phyloP scores from a whole-genome alignment of 2,113 vertebrate species.

The Cygnus atratus region DNA sequence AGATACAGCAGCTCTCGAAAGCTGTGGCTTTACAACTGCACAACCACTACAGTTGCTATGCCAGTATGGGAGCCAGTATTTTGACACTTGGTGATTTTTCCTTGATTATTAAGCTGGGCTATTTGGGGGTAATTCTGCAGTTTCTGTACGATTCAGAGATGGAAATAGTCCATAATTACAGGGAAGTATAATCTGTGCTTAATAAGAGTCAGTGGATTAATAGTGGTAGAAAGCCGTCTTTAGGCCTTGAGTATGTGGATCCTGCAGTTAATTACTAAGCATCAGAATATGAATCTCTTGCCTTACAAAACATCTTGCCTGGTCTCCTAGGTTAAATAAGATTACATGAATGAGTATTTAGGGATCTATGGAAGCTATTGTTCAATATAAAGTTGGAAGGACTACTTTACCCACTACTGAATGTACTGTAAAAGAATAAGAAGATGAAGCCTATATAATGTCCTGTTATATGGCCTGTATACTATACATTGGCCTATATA shows the following conservation, averaged over 20 bases:
- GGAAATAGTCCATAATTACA: not conserved
- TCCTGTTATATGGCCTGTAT: no score
- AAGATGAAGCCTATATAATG: not conserved
- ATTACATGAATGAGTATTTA: not conserved
- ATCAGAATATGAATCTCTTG: not conserved
- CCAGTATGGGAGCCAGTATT: accelerated
- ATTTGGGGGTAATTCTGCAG: not conserved
- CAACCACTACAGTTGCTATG: no score
- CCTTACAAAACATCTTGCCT: not conserved
- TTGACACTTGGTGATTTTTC: not conserved
- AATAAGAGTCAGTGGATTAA: not conserved
- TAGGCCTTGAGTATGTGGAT: not conserved
- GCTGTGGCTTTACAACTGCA: not conserved
- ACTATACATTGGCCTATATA: not conserved
- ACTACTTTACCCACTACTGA: not conserved
- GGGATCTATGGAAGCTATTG: not conserved
- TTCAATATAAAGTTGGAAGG: not conserved
- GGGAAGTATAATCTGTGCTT: not conserved
- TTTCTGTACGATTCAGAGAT: not conserved
- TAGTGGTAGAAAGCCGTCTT: not conserved
- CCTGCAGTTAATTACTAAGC: not conserved
- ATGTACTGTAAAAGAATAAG: not conserved
- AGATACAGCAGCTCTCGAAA: not conserved
- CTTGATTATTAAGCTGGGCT: not conserved
- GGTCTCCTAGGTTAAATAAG: not conserved